phyloP scores from a whole-genome alignment of 2,797 vertebrate species.

The Urosaurus nigricauda region DNA sequence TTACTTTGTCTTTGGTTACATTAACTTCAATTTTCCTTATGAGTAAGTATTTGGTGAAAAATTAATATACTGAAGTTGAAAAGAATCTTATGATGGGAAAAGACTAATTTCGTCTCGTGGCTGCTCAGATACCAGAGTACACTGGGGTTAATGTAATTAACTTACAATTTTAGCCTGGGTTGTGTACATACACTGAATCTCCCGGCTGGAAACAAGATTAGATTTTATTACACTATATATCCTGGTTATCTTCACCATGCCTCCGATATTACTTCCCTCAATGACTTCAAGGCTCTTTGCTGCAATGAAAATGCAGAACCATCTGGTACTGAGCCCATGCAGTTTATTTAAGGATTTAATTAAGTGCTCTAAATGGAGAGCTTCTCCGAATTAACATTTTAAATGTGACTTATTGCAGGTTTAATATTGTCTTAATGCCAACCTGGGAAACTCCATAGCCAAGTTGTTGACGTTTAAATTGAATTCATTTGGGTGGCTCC shows the following conservation, averaged over 20 bases:
- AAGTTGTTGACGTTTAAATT: slow-evolving; percentile 85
- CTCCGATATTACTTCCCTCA: slow-evolving; percentile 81
- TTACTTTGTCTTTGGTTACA: slow-evolving; percentile 84
- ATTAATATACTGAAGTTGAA: slow-evolving; percentile 85
- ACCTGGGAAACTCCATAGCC: slow-evolving; percentile 83
- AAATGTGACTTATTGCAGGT: slow-evolving; percentile 88
- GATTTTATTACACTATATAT: slow-evolving; percentile 86
- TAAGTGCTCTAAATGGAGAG: slow-evolving; percentile 87
- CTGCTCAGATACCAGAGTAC: slow-evolving; percentile 80
- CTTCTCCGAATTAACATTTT: slow-evolving; percentile 87
- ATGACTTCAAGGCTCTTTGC: slow-evolving; percentile 80
- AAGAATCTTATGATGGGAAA: slow-evolving; percentile 82
- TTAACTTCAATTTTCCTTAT: slow-evolving; percentile 84
- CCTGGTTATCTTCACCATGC: slow-evolving; percentile 81
- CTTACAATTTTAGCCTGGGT: slow-evolving; percentile 81
- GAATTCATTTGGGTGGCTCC: slow-evolving; percentile 85
- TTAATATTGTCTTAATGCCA: slow-evolving; percentile 85
- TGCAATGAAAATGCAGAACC: slow-evolving; percentile 80
- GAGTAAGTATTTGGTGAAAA: slow-evolving; percentile 85
- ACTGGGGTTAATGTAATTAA: slow-evolving; percentile 84
- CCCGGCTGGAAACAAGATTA: slow-evolving; percentile 84
- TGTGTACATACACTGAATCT: slow-evolving; percentile 84
- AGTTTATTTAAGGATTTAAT: slow-evolving; percentile 92
- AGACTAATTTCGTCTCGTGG: slow-evolving; percentile 82
- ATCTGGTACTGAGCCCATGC: slow-evolving; percentile 83